Conservation (phyloP, 2,113 vertebrate genomes). For the Myiozetetes cayanensis region DNA sequence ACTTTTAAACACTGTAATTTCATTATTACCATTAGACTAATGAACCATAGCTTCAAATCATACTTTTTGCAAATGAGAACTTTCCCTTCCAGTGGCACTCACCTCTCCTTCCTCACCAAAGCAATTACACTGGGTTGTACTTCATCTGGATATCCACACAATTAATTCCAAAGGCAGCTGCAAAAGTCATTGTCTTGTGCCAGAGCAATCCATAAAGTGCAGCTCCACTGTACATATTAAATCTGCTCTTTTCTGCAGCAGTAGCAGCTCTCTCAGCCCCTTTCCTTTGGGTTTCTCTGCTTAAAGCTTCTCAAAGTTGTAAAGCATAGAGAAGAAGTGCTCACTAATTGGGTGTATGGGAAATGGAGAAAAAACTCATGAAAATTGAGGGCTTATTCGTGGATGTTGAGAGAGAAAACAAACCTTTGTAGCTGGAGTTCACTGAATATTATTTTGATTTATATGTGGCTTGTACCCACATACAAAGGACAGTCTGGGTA, state of each 20-base stretch:
- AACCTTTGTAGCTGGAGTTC: background rate
- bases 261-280: background rate
- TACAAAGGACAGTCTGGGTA: background rate
- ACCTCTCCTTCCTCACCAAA: background rate
- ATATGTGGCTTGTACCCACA: background rate
- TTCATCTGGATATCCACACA: background rate
- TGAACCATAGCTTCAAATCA: background rate
- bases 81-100: background rate
- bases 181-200: background rate
- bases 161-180: background rate
- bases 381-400: background rate
- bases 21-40: background rate
- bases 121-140: background rate
- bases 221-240: background rate
- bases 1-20: background rate
- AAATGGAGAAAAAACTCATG: background rate
- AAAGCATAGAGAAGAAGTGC: background rate
- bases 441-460: constrained; percentile 11
- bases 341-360: background rate
- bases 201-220: background rate
- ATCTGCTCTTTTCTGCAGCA: background rate
- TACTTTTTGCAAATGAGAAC: background rate
- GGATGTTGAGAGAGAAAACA: background rate
- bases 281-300: background rate
- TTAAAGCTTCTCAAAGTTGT: background rate